A percentile compares a stretch with the other conserved stretches of the same genome.
phyloP scores from a whole-genome alignment of 2,888 invertebrate genomes.

The Pogonocherus hispidulus region DNA sequence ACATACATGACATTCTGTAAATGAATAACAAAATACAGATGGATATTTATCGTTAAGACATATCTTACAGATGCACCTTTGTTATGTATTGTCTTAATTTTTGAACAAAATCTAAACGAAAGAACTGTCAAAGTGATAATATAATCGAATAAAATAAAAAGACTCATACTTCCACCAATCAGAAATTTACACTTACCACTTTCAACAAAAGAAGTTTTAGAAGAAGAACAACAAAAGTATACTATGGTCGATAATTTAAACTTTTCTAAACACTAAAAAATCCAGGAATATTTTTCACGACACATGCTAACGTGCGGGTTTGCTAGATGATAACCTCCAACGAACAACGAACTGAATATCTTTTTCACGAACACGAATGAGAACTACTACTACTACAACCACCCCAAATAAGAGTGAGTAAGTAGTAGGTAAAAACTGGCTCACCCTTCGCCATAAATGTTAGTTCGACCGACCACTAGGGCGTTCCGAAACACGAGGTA shows the following conservation, averaged over 20 bases:
- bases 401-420: too few species aligned
- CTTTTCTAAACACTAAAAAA: constrained; percentile 5
- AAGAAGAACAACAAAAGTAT: background rate
- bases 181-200: background rate
- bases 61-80: too few species aligned
- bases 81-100: too few species aligned
- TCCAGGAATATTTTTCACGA: background rate
- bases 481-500: constrained; percentile 24
- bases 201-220: background rate
- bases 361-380: constrained; percentile 4
- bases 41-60: too few species aligned
- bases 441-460: constrained; percentile 28
- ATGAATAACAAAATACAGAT: too few species aligned
- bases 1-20: too few species aligned
- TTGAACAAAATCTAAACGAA: too few species aligned
- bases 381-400: too few species aligned
- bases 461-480: constrained; percentile 35
- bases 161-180: background rate
- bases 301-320: background rate
- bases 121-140: too few species aligned
- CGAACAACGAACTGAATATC: constrained; percentile 22
- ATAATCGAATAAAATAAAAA: background rate
- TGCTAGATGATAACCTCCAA: constrained; percentile 9
- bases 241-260: background rate
- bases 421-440: constrained; percentile 35